Evolutionary conservation across 2,113 vertebrate genomes (phyloP).

Genomic region (Phalacrocorax aristotelis): DNA sequence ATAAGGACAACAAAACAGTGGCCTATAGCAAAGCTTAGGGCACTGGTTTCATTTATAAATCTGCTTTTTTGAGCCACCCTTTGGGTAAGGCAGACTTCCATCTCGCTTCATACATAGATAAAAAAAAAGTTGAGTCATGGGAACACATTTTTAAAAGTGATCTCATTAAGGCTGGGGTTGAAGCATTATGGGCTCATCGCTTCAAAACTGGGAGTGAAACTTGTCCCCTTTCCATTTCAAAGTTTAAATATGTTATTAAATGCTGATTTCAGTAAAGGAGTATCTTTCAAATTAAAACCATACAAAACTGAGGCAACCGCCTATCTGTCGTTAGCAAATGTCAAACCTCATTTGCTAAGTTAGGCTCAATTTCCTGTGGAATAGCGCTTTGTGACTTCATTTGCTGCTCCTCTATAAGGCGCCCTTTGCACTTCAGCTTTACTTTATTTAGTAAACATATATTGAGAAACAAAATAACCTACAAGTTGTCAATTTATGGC

Average conservation of each 20-base stretch:
- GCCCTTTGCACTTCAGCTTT: not conserved
- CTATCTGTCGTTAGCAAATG: not conserved
- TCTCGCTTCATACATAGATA: not conserved
- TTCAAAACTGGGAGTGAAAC: not conserved
- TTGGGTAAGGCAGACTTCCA: not conserved
- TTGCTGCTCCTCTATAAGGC: not conserved
- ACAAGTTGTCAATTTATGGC: not conserved
- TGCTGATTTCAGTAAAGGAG: not conserved
- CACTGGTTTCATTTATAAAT: not conserved
- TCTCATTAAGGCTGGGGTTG: not conserved
- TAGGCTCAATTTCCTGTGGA: not conserved
- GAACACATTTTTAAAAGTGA: not conserved
- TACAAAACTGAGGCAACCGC: not conserved
- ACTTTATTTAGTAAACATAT: not conserved
- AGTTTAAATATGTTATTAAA: not conserved
- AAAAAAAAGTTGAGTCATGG: not conserved
- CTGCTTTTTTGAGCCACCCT: not conserved
- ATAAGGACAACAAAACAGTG: accelerated
- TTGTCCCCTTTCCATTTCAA: not conserved
- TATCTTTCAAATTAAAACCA: not conserved
- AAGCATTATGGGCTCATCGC: not conserved
- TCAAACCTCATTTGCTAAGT: not conserved
- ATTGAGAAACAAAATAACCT: not conserved
- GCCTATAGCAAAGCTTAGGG: not conserved
- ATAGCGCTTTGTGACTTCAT: not conserved